Conservation (phyloP, 2,797 vertebrate species). For the Borostomias antarcticus region DNA sequence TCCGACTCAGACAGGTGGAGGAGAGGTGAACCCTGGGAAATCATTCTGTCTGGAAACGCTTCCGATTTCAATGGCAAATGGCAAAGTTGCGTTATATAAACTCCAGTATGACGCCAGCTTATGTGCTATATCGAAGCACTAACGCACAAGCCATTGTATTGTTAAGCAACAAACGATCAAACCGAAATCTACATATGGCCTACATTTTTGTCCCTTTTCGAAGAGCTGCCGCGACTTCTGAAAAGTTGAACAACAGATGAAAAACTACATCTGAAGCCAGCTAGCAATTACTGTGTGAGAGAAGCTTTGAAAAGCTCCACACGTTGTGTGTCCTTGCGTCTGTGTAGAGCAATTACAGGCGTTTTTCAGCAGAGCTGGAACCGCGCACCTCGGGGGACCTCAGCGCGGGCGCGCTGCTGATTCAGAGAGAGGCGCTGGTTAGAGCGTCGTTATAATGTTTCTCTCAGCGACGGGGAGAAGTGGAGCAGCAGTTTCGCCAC, state of each 20-base stretch:
- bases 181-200: conserved; percentile 42
- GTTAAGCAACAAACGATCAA: conserved; percentile 16
- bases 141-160: too few relatives aligned
- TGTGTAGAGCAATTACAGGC: conserved; percentile 34
- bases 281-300: conserved; percentile 30
- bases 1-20: too few relatives aligned
- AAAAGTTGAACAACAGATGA: conserved; percentile 1
- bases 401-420: conserved; percentile 29
- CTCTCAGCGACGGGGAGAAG: conserved; percentile 59
- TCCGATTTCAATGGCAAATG: too few relatives aligned
- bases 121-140: neutral
- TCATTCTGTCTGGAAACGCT: too few relatives aligned
- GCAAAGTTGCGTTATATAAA: too few relatives aligned
- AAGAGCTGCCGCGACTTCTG: neutral
- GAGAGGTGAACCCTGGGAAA: too few relatives aligned
- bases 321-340: conserved; percentile 20
- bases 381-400: conserved; percentile 43
- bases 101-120: conserved; percentile 35
- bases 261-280: conserved; percentile 10
- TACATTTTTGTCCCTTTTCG: conserved; percentile 35
- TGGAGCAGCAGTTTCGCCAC: conserved; percentile 14
- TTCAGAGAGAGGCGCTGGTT: conserved; percentile 48
- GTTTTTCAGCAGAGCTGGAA: conserved; percentile 43
- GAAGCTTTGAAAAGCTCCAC: conserved; percentile 25
- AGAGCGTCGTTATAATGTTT: conserved; percentile 59